phyloP scores from a whole-genome alignment of 64 coral and sea anemone species.

The Actinia tenebrosa region DNA sequence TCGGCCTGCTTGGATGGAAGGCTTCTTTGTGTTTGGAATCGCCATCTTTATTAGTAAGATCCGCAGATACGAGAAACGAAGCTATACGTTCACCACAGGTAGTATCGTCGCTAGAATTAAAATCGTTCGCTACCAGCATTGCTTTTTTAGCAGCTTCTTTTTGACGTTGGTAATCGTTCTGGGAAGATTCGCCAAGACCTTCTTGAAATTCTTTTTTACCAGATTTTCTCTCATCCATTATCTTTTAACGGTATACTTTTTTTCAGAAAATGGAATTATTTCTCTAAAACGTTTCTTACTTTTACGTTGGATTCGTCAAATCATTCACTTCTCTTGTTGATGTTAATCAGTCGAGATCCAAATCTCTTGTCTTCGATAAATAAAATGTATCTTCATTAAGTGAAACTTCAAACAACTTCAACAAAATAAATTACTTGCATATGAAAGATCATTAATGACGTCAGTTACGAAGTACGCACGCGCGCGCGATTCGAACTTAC shows the following conservation, averaged over 20 bases:
- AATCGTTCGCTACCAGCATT: not conserved
- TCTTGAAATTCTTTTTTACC: not conserved
- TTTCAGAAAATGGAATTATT: too few relatives aligned
- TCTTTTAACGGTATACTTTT: not conserved
- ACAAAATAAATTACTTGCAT: not conserved
- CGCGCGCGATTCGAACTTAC: not conserved
- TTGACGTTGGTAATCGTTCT: not conserved
- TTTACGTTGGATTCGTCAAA: too few relatives aligned
- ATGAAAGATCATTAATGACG: not conserved
- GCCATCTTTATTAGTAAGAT: not conserved
- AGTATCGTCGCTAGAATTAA: not conserved
- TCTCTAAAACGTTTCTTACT: too few relatives aligned
- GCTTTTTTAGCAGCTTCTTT: not conserved
- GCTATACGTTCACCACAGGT: not conserved
- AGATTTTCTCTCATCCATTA: not conserved
- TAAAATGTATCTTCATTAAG: not conserved
- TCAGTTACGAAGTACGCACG: not conserved
- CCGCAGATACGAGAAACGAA: not conserved
- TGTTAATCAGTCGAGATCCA: not conserved
- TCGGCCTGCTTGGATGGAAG: not conserved
- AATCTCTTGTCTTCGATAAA: not conserved
- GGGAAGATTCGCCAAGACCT: not conserved
- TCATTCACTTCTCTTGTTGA: not conserved
- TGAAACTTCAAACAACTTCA: not conserved
- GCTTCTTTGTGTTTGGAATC: not conserved